Base-by-base conservation (phyloP, 2,888 invertebrate genomes). In the Drosophila austrosaltans region DNA sequence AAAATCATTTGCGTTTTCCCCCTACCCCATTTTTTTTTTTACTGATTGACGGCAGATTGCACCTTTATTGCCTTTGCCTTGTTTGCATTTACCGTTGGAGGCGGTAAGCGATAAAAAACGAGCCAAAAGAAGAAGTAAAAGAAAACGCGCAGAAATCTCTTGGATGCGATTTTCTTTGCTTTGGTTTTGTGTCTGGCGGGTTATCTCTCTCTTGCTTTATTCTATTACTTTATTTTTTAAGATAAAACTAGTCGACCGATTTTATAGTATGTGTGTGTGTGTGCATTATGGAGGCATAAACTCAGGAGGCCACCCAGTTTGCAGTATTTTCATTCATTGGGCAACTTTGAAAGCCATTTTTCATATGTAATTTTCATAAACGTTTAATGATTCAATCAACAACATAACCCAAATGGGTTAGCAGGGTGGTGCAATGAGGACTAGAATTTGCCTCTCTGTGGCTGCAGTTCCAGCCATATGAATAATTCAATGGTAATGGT, bases 311-410 rank as follows among this genome's bases (percentile, higher is more conserved):
- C 54, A 54, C 28, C 54, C 54, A 54, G 54, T 48, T 48, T 10
- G 36, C 22, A n/a, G 25, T 7, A 7, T 20, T 20, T 20, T 7
- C 53, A 53, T 28, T 28, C 53, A 28, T 53, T 6, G 25, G 12
- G 36, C 57, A 57, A 57, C 10, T 57, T 20, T 57, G 12, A n/a
- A 57, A 39, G 57, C 36, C 57, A 22, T 57, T 57, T 36, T 63
- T 68, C 74, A 54, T 58, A 54, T 60, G 64, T 70, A 60, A 75
- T 75, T 70, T 76, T 72, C 72, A 77, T 72, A 80, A 82, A 70
- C 53, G 77, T 53, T 61, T 65, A 65, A 71, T 77, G 72, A 83
- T 88, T 88, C 87, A 88, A 83, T 82, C 83, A 82, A 78, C 87
- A 82, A 69, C 66, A 67, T 75, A 70, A 66, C 63, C 48, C 48